Evolutionary conservation across 2,888 invertebrate genomes (phyloP), one percentile per base, ranked within the genome.

Genomic region (Tetanocera ferruginea): DNA sequence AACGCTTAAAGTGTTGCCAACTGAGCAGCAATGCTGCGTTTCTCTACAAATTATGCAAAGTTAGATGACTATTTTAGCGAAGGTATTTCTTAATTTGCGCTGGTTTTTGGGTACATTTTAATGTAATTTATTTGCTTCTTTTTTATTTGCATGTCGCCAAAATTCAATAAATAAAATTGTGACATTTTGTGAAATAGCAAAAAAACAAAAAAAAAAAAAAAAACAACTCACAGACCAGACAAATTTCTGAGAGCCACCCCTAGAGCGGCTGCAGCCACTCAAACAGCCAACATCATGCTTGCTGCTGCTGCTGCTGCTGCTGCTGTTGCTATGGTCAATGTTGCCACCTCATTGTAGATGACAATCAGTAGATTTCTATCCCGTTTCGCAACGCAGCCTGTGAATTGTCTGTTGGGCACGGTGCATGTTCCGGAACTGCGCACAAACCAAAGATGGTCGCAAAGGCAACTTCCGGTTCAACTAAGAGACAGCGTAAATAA

Each of bases 361-460:
- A 52, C n/a, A 64, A 74, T 74, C 74, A 60, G 66, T 25, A 64
- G 74, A 64, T 55, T 72, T 69, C 34, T 37, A 19, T 28, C 71
- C 55, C 34, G 28, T 55, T 31, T 55, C 55, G n/a, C 34, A 17
- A 28, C 17, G 17, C 55, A 23, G 55, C 3, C 55, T 9, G 1
- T 23, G n/a, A 19, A 9, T 17, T 66, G 25, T 6, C 64, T 31
- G 19, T 34, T n/a, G n/a, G n/a, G 52, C 64, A 49, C 34, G 52
- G 23, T 77, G 72, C 79, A 78, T 73, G 80, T 80, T 80, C 79
- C 80, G 80, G 80, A 80, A 79, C 76, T 80, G 76, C 78, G 80
- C 80, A 79, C 80, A 76, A 71, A 74, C 78, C 78, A 25, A 70
- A 75, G 78, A 78, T 69, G 34, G 66, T 77, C 72, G 55, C 37